These are phyloP conservation scores for Paramisgurnus dabryanus DNA, from an alignment of 2,113 vertebrate genomes.

Conservation along the genomic window DNA sequence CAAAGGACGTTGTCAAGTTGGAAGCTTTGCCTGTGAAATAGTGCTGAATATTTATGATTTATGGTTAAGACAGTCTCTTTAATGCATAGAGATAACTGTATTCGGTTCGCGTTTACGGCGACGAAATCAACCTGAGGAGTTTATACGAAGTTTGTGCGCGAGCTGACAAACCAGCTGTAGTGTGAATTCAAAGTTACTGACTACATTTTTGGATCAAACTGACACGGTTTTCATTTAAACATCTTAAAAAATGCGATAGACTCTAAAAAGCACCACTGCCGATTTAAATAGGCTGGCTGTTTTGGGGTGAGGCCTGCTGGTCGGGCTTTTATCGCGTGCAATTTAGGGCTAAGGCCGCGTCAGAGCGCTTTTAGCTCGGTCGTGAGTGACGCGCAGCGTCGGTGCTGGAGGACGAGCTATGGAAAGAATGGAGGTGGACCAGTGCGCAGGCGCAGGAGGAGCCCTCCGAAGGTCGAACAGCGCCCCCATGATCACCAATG, in stretches of 20 bases:
- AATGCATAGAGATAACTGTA: constrained; percentile 4
- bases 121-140: constrained; percentile 27
- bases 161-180: constrained; percentile 39
- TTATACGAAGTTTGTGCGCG: constrained; percentile 44
- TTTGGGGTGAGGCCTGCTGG: constrained; percentile 75
- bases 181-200: constrained; percentile 10
- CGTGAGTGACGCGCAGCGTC: constrained; percentile 42
- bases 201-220: constrained; percentile 22
- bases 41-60: not conserved
- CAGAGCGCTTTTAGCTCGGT: constrained; percentile 55
- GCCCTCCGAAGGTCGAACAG: constrained; percentile 79
- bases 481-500: constrained; percentile 81
- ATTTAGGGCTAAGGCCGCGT: constrained; percentile 63
- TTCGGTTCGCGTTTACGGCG: not conserved
- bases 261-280: constrained; percentile 49
- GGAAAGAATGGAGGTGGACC: constrained; percentile 82
- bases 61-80: not conserved
- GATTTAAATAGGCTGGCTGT: constrained; percentile 48
- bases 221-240: constrained; percentile 17
- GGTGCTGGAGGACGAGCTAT: constrained; percentile 65
- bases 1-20: constrained; percentile 30
- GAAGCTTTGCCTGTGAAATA: not conserved
- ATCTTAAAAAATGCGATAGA: constrained; percentile 65
- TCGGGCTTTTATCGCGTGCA: constrained; percentile 76
- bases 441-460: constrained; percentile 81